Conservation (phyloP, 1,140 invertebrate species). For the Tetramorium simillimum region DNA sequence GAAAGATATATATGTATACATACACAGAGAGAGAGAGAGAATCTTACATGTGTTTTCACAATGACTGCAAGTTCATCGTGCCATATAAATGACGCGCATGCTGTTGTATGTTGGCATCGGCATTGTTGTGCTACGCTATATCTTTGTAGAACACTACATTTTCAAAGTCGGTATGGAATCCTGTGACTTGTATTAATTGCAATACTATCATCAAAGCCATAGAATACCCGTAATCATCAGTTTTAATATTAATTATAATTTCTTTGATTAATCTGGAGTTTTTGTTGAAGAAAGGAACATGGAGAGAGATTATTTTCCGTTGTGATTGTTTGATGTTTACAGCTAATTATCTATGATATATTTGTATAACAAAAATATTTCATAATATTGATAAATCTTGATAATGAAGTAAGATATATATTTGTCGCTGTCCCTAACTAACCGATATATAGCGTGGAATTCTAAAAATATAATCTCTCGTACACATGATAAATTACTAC, state of each 20-base stretch:
- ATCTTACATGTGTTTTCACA: slow-evolving; percentile 60
- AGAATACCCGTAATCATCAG: not conserved
- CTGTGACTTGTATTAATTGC: slow-evolving; percentile 12
- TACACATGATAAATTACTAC: not conserved
- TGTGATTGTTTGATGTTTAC: not conserved
- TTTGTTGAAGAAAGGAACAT: not conserved
- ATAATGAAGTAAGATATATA: slow-evolving; percentile 4
- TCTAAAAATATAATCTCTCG: not conserved
- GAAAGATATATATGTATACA: not conserved
- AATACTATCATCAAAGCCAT: not conserved
- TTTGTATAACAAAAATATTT: not conserved
- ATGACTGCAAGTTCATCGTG: slow-evolving; percentile 5
- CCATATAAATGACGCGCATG: not conserved
- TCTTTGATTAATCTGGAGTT: not conserved
- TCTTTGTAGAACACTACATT: too few species aligned
- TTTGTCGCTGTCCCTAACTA: not conserved
- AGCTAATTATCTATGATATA: not conserved
- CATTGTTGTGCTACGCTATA: too few species aligned
- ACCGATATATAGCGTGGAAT: not conserved
- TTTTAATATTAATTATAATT: not conserved
- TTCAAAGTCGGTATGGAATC: not conserved
- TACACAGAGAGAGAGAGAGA: slow-evolving; percentile 7
- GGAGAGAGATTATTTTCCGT: not conserved
- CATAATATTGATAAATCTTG: not conserved
- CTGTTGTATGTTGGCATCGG: not conserved